These are phyloP conservation scores for Plusia festucae DNA, from an alignment of 2,888 invertebrate species.

Conservation along the genomic window DNA sequence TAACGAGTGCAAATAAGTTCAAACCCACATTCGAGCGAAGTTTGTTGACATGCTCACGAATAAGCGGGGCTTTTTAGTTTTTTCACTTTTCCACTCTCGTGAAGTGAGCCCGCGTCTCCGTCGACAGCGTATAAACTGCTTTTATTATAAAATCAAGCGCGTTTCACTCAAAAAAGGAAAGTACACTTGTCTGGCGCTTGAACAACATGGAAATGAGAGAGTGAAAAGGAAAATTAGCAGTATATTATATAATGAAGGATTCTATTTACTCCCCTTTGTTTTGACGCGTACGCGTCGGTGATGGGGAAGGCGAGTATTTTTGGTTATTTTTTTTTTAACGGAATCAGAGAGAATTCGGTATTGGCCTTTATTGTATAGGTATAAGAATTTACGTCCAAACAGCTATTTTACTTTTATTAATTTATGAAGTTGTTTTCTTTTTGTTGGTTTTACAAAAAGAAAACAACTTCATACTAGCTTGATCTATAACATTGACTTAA, in stretches of 20 bases:
- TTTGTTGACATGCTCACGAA: slow-evolving; percentile 69
- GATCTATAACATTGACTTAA: no score
- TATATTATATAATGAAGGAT: slow-evolving; percentile 58
- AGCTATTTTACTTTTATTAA: no score
- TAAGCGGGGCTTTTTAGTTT: slow-evolving; percentile 55
- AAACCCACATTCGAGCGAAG: slow-evolving; percentile 60
- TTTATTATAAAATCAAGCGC: slow-evolving; percentile 80
- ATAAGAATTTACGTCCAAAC: no score
- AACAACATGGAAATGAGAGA: slow-evolving; percentile 69
- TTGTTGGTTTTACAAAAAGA: no score
- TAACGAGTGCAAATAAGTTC: slow-evolving; percentile 69
- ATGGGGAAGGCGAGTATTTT: slow-evolving; percentile 32
- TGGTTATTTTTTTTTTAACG: slow-evolving; percentile 26
- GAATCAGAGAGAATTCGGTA: neutral
- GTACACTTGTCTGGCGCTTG: slow-evolving; percentile 66
- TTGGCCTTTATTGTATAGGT: no score
- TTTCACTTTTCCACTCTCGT: slow-evolving; percentile 65
- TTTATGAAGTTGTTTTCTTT: no score
- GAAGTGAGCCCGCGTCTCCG: slow-evolving; percentile 64
- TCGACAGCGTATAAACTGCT: slow-evolving; percentile 72
- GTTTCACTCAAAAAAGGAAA: slow-evolving; percentile 69
- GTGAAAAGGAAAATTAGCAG: slow-evolving; percentile 69
- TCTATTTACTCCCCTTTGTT: slow-evolving; percentile 57
- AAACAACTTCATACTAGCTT: no score
- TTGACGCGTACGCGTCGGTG: slow-evolving; percentile 34